These are phyloP conservation scores for Tragelaphus imberbis DNA, from an alignment of 2,113 vertebrate species.

Conservation along the genomic window DNA sequence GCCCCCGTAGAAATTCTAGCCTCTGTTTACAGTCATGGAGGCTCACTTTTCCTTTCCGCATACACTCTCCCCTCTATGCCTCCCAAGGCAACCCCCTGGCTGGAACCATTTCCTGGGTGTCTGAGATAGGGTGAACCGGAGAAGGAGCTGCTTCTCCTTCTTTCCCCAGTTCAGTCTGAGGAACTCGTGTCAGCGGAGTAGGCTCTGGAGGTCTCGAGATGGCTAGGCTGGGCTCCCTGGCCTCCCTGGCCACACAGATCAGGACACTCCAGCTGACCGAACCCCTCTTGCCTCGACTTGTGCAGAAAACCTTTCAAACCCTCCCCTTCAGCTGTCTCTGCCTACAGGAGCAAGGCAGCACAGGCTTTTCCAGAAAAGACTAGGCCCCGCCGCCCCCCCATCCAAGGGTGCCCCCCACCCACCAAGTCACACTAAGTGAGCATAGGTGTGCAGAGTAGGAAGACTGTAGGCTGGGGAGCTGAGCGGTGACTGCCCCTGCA, in stretches of 20 bases:
- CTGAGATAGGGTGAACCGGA: not conserved
- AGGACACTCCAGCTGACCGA: not conserved
- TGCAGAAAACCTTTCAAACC: not conserved
- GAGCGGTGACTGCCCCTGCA: fast-evolving
- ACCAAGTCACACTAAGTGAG: not conserved
- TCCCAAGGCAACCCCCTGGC: fast-evolving
- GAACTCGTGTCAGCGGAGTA: not conserved
- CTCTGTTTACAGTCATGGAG: not conserved
- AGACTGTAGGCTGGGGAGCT: not conserved
- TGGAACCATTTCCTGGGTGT: not conserved
- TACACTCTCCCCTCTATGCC: fast-evolving
- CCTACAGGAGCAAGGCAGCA: not conserved
- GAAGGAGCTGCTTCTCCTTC: not conserved
- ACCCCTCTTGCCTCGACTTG: not conserved
- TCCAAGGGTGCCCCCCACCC: not conserved
- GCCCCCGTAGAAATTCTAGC: fast-evolving
- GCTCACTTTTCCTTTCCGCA: not conserved
- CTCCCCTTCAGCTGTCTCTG: not conserved
- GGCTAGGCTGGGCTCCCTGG: not conserved
- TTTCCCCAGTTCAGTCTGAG: fast-evolving
- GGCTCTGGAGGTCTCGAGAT: not conserved
- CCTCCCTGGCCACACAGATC: not conserved
- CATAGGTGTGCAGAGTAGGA: not conserved
- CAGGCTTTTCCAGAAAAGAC: not conserved
- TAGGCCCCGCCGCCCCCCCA: not conserved